These are phyloP conservation scores for Cerceris rybyensis DNA, from an alignment of 2,888 invertebrate species.

Conservation along the genomic window DNA sequence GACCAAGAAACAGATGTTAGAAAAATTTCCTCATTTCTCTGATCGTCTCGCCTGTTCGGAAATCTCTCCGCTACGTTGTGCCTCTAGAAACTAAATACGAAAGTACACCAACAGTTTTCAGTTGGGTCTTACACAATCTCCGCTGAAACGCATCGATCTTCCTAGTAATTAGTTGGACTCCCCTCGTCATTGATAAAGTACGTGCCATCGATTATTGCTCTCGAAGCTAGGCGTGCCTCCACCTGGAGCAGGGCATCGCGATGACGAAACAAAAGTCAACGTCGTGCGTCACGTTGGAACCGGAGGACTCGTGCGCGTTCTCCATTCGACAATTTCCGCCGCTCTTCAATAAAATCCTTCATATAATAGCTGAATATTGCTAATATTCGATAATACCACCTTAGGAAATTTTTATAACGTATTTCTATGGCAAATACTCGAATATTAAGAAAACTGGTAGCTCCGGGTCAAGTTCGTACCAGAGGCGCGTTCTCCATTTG, in stretches of 20 bases:
- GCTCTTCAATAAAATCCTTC: neutral
- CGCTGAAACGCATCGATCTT: constrained; percentile 56
- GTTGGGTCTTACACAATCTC: constrained; percentile 45
- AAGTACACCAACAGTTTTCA: constrained; percentile 31
- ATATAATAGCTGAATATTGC: neutral
- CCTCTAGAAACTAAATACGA: constrained; percentile 42
- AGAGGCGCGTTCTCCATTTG: neutral
- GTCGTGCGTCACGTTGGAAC: neutral
- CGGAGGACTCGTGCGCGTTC: neutral
- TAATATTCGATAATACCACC: too few species aligned
- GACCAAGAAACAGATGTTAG: too few species aligned
- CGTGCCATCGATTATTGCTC: constrained; percentile 61
- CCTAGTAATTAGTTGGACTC: constrained; percentile 58
- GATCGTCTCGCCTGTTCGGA: too few species aligned
- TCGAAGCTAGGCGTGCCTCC: constrained; percentile 40
- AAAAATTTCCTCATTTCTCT: too few species aligned
- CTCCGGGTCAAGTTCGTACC: neutral
- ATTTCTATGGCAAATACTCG: too few species aligned
- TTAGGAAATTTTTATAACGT: too few species aligned
- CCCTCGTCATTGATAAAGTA: constrained; percentile 59
- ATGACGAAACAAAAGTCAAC: constrained; percentile 56
- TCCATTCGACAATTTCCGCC: neutral
- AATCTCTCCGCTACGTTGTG: constrained; percentile 12
- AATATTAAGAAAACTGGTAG: too few species aligned
- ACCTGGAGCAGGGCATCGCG: constrained; percentile 14